A percentile compares a stretch with the other conserved stretches of the same genome.
Conservation (phyloP, 2,888 invertebrate genomes). For the Limenitis camilla region DNA sequence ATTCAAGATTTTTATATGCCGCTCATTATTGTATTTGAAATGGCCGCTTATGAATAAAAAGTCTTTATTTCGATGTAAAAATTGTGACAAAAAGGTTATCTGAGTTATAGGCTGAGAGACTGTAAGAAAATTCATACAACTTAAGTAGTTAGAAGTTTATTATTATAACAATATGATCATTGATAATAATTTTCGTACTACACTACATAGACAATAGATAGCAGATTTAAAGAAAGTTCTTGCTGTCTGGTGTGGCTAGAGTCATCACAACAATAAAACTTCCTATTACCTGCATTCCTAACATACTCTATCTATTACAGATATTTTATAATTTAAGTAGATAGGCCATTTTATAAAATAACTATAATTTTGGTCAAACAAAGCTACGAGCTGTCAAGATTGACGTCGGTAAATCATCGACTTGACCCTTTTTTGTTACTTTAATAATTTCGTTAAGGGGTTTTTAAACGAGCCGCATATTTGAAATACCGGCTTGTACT, state of each 20-base stretch:
- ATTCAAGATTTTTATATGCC: constrained; percentile 68
- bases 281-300: constrained; percentile 39
- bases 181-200: too few species aligned
- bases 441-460: constrained; percentile 70
- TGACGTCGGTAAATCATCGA: constrained; percentile 71
- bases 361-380: constrained; percentile 71
- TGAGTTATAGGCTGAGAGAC: constrained; percentile 23
- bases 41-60: constrained; percentile 65
- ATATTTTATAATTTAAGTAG: constrained; percentile 54
- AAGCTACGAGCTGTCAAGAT: constrained; percentile 70
- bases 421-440: constrained; percentile 61
- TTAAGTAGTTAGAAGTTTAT: not conserved
- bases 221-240: not conserved
- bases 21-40: constrained; percentile 66
- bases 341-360: constrained; percentile 69
- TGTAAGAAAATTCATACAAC: not conserved
- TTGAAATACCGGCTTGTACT: constrained; percentile 65
- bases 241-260: not conserved
- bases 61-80: constrained; percentile 66
- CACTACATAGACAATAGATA: constrained; percentile 23
- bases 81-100: constrained; percentile 44
- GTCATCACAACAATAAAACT: not conserved
- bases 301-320: constrained; percentile 51
- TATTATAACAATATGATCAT: not conserved
- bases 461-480: constrained; percentile 67